Evolutionary conservation across 2,888 invertebrate genomes (phyloP), one percentile per base, ranked within the genome.

Genomic region (Catocala nupta): DNA sequence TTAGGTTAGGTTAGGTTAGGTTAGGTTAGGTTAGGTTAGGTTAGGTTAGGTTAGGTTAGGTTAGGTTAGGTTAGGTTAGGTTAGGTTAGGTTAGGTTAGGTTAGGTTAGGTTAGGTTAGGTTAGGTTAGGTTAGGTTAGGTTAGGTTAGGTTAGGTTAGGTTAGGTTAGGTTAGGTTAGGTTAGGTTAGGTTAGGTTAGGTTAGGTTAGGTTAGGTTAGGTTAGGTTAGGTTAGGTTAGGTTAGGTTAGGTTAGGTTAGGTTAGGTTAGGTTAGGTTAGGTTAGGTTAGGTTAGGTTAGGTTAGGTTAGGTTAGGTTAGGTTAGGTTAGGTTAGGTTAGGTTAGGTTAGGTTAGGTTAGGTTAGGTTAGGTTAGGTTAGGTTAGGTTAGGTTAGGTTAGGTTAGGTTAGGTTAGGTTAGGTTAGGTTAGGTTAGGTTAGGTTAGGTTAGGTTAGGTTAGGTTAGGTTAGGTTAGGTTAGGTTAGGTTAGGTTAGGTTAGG

Each of bases 221-320:
- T 74, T 75, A 69, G 74, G 77, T 77, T 75, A 71, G 78, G 80
- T 81, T 75, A 69, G 71, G 68, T 68, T 75, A 70, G 76, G 74
- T 78, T 77, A 73, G 78, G 75, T 78, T 73, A 75, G 71, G 72
- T 71, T 62, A 62, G 68, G 72, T 76, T 59, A 55, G 71, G 77
- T 79, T 79, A 73, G 79, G 79, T 80, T 77, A 70, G 80, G 80
- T 81, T 75, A 77, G 80, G 80, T 79, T 72, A 67, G 79, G 79
- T 80, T 78, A 74, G 78, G 80, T 80, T 78, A 74, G 80, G 79
- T 80, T 75, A 77, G 78, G 74, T 78, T 78, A 76, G 79, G 76
- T 78, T 78, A 73, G 78, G 80, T 80, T 75, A 71, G 77, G 80
- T 65, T 77, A 68, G 71, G 77, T 76, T 75, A 70, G 77, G 77